Base-by-base conservation (phyloP, 2,113 vertebrate genomes). In the Seriola aureovittata region DNA sequence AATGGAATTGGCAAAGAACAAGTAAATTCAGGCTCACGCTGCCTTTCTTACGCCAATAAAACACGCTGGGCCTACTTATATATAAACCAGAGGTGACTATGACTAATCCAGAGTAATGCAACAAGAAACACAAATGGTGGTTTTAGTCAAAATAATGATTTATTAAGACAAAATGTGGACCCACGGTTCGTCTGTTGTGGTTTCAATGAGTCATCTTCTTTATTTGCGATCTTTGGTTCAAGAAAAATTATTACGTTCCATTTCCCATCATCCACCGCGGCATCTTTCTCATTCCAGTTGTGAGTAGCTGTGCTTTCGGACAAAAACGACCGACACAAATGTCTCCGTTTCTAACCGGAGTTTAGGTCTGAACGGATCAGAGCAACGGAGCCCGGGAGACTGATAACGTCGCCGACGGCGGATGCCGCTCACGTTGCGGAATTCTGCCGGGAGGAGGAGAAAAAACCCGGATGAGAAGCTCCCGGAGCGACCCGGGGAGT, bases 251-350 rank as follows among this genome's bases (percentile, higher is more conserved):
- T 4, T 1, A 14, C 6, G 0, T 19, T 14, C 3, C 0, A 0
- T 60, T 57, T 88, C 91, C 91, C 90, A 32, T 64, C 50, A 88
- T 69, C 8, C 90, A 63, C 42, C 71, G 80, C 89, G 82, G 75
- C 55, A 32, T 3, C 32, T 25, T 10, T 59, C 12, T 32, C 5
- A 0, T 11, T 79, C 75, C 77, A 59, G 81, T 79, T 68, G 78
- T 54, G 66, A 36, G 54, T 6, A 32, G 44, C n/a, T 1, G 2
- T 34, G 13, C 16, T 46, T 50, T 25, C 32, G 42, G 60, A 52
- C 40, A 19, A 13, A 38, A 57, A 1, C 40, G 29, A 0, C 6
- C 23, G 54, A 42, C 23, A 63, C 42, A 19, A 32, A 87, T 90
- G 75, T 74, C 4, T 54, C 6, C 0, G 64, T 42, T 64, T 72